These are phyloP conservation scores for Melospiza melodia DNA, from an alignment of 2,113 vertebrate species.

Conservation along the genomic window DNA sequence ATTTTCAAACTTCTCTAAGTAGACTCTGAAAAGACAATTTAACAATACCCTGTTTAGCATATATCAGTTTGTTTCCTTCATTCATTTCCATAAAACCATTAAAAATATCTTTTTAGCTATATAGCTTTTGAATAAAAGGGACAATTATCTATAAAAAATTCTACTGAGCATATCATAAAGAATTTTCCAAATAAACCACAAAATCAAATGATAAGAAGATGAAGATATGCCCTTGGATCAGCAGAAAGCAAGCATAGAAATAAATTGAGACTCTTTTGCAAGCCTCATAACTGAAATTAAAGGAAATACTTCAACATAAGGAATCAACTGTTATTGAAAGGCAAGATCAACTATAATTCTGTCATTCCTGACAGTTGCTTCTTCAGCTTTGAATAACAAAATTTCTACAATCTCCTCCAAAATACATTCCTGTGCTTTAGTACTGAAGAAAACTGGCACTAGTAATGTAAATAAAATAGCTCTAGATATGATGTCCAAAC, in stretches of 20 bases:
- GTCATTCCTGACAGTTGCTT: neutral
- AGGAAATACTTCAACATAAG: neutral
- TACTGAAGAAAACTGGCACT: neutral
- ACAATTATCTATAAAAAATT: neutral
- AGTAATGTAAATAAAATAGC: neutral
- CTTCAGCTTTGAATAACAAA: neutral
- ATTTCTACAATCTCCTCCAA: neutral
- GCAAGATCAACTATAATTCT: neutral
- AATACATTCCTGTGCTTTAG: neutral
- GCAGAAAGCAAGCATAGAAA: neutral
- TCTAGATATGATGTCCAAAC: neutral
- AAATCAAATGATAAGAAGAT: neutral
- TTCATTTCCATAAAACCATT: neutral
- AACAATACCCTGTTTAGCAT: neutral
- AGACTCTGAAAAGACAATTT: neutral
- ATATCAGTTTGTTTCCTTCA: neutral
- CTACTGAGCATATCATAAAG: neutral
- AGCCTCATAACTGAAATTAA: neutral
- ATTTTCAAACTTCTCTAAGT: neutral
- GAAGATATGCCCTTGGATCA: neutral
- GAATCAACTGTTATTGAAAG: neutral
- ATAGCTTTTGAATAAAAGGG: neutral
- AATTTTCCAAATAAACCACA: neutral
- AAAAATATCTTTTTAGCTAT: neutral
- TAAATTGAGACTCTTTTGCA: neutral